phyloP scores from a whole-genome alignment of 1,140 invertebrate genomes.

The Drosophila ercepeae region DNA sequence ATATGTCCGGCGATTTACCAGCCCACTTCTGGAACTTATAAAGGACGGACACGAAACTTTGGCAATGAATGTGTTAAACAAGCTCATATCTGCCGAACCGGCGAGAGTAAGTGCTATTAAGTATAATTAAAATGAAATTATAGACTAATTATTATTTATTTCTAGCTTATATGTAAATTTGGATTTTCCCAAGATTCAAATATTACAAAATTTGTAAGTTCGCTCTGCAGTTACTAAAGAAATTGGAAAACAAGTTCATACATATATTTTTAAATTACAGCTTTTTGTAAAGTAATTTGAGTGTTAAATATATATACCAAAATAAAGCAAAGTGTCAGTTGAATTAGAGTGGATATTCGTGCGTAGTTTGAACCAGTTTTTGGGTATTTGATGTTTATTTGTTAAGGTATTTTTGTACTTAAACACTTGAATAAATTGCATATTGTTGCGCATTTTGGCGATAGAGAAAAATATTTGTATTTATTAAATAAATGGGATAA shows the following conservation, averaged over 20 bases:
- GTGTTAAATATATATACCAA: not conserved
- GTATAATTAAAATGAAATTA: not conserved
- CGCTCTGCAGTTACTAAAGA: not conserved
- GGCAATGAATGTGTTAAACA: conserved; percentile 33
- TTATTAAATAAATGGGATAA: not conserved
- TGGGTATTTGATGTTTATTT: no score
- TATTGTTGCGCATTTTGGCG: not conserved
- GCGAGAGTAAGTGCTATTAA: conserved; percentile 23
- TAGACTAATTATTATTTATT: not conserved
- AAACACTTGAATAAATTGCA: conserved; percentile 9
- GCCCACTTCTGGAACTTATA: conserved; percentile 32
- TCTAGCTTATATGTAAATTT: conserved; percentile 11
- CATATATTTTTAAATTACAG: not conserved
- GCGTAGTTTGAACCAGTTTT: conserved; percentile 4
- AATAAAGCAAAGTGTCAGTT: not conserved
- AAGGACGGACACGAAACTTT: conserved; percentile 6
- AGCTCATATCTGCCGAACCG: conserved; percentile 9
- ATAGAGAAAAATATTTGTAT: not conserved
- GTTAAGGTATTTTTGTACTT: not conserved
- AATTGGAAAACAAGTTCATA: not conserved
- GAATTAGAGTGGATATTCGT: not conserved
- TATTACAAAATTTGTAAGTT: not conserved
- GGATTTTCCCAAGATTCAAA: not conserved
- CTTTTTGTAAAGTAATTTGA: not conserved
- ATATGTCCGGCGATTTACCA: conserved; percentile 16